phyloP scores from a whole-genome alignment of 2,113 vertebrate genomes.

The Lagopus leucura region DNA sequence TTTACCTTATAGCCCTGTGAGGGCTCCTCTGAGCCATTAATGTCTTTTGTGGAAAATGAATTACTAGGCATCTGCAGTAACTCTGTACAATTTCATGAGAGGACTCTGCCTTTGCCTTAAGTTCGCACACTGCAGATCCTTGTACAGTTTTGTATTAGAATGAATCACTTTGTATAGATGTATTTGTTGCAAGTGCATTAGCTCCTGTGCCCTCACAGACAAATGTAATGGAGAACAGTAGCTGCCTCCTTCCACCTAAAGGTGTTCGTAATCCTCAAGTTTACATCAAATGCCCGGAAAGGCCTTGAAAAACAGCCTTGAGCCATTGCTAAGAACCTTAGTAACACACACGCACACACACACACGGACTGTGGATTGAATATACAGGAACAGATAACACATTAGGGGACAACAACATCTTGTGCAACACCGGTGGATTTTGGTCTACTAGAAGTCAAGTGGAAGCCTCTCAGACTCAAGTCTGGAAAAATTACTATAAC shows the following conservation, averaged over 20 bases:
- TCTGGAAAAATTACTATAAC: background rate
- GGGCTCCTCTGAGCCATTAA: conserved; percentile 25
- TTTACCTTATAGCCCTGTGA: conserved; percentile 33
- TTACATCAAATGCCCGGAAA: background rate
- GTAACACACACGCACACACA: background rate
- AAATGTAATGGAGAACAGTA: background rate
- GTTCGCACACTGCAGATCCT: background rate
- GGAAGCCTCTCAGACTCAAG: background rate
- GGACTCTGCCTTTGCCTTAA: background rate
- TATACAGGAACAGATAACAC: background rate
- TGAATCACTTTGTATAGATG: background rate
- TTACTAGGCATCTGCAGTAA: conserved; percentile 23
- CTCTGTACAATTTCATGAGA: background rate
- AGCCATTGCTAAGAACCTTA: background rate
- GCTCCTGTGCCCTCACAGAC: background rate
- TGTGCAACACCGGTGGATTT: background rate
- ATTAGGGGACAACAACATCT: background rate
- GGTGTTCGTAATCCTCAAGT: background rate
- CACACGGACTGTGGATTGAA: background rate
- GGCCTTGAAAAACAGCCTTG: background rate
- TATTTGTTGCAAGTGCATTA: background rate
- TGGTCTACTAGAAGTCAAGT: background rate
- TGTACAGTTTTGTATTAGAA: background rate
- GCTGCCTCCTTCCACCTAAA: background rate
- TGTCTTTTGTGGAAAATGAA: background rate